Conservation (phyloP, 1,140 invertebrate genomes). For the Lucilia sericata region DNA sequence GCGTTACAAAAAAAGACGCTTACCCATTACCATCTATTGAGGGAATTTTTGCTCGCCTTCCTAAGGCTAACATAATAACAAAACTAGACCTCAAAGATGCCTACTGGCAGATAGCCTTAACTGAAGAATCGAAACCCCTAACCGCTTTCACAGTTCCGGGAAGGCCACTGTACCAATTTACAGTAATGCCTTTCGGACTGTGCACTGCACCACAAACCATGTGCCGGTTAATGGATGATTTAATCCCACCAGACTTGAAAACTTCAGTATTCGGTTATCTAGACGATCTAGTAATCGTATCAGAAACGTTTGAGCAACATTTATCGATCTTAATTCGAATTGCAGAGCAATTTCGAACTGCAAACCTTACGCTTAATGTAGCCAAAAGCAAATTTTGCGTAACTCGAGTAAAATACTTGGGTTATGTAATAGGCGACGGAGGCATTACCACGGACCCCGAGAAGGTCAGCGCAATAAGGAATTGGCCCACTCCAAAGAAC, state of each 20-base stretch:
- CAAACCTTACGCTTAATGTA: not conserved
- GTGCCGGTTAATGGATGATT: conserved; percentile 47
- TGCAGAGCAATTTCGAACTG: too few species aligned
- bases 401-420: not conserved
- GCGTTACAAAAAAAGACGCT: conserved; percentile 47
- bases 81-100: conserved; percentile 60
- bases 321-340: not conserved
- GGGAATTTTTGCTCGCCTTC: conserved; percentile 50
- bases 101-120: conserved; percentile 63
- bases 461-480: not conserved
- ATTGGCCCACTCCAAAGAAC: not conserved
- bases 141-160: conserved; percentile 58
- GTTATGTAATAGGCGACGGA: not conserved
- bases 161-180: conserved; percentile 52
- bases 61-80: conserved; percentile 48
- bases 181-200: conserved; percentile 69
- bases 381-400: not conserved
- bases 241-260: conserved; percentile 44
- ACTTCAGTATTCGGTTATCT: conserved; percentile 56
- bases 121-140: conserved; percentile 55
- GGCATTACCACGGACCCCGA: not conserved
- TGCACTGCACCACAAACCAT: conserved; percentile 56
- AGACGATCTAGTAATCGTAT: conserved; percentile 55
- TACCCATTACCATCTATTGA: conserved; percentile 53
- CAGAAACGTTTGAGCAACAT: conserved; percentile 14